phyloP scores from a whole-genome alignment of 2,113 vertebrate genomes.

The Heterocephalus glaber region DNA sequence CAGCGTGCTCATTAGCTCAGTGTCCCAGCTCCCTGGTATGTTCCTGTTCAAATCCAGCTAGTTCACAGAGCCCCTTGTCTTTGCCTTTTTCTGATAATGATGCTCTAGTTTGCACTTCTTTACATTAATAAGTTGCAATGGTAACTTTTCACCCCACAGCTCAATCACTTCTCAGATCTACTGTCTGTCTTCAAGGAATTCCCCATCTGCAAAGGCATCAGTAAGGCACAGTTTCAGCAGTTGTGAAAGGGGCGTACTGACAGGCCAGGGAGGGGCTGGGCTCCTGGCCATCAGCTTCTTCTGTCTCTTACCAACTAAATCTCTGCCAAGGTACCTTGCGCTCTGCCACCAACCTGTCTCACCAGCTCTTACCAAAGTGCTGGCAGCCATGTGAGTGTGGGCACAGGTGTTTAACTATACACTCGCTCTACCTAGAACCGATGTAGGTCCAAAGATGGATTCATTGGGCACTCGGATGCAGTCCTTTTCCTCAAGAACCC shows the following conservation, averaged over 20 bases:
- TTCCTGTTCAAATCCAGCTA: not conserved
- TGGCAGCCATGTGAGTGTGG: not conserved
- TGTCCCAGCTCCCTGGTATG: not conserved
- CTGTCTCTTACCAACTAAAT: constrained; percentile 72
- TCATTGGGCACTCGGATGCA: not conserved
- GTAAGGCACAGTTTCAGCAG: constrained; percentile 69
- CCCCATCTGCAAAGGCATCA: constrained; percentile 68
- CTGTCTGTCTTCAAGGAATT: constrained; percentile 75
- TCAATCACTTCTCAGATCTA: not conserved
- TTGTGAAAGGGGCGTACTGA: constrained; percentile 80
- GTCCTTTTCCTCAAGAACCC: constrained; percentile 19
- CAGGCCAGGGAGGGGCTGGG: constrained; percentile 73
- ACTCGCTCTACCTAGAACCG: constrained; percentile 15
- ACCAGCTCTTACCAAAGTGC: constrained; percentile 65
- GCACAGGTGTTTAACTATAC: not conserved
- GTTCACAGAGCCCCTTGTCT: not conserved
- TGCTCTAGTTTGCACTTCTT: not conserved
- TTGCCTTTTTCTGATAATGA: not conserved
- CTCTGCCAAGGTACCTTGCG: constrained; percentile 69
- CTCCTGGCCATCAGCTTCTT: constrained; percentile 79
- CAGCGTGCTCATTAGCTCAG: not conserved
- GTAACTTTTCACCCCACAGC: not conserved
- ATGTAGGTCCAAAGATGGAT: not conserved
- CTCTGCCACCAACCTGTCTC: constrained; percentile 67
- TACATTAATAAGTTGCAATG: not conserved